phyloP scores from a whole-genome alignment of 2,113 vertebrate species.

The Canis aureus region DNA sequence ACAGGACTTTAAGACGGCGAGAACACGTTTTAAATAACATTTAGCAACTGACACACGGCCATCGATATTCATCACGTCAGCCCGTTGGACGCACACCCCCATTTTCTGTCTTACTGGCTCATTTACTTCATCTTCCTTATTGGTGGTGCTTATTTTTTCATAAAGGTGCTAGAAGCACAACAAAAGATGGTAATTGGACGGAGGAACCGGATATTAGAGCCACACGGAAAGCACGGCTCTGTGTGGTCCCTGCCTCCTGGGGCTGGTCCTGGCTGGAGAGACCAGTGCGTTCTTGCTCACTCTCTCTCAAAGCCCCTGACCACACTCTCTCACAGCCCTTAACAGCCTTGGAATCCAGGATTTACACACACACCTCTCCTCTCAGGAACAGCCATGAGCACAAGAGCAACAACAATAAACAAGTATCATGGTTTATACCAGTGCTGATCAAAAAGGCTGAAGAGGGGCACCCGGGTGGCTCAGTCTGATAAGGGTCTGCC shows the following conservation, averaged over 20 bases:
- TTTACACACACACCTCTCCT: no score
- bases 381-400: neutral
- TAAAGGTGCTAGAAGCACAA: neutral
- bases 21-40: constrained; percentile 3
- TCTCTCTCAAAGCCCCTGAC: accelerated
- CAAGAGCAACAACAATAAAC: neutral
- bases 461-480: neutral
- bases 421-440: neutral
- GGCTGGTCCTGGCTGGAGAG: accelerated
- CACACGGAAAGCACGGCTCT: neutral
- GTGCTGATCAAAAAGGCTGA: accelerated
- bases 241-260: neutral
- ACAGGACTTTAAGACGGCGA: neutral
- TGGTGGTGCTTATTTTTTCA: neutral
- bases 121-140: neutral
- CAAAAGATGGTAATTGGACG: neutral
- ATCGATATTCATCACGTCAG: accelerated
- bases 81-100: accelerated
- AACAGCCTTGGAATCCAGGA: neutral
- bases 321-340: neutral
- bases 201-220: accelerated
- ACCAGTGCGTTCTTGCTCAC: accelerated
- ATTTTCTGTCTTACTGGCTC: neutral
- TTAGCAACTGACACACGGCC: neutral
- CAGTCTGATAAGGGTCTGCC: no score